These are phyloP conservation scores for Psammodynastes pulverulentus DNA, from an alignment of 2,113 vertebrate species.

Conservation along the genomic window DNA sequence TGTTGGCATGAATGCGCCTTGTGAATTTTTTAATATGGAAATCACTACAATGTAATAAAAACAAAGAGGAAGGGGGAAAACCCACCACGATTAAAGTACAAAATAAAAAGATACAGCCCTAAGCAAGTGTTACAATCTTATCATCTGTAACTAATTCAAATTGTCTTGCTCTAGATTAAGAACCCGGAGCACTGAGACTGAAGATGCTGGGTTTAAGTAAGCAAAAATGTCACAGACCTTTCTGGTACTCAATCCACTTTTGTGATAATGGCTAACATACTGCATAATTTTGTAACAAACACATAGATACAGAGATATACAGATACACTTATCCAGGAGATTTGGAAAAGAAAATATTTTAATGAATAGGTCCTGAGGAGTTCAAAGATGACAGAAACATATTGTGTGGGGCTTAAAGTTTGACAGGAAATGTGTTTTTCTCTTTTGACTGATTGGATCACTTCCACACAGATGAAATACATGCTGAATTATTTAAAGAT, in stretches of 20 bases:
- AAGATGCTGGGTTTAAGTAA: neutral
- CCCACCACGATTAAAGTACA: constrained; percentile 28
- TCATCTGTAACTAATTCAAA: constrained; percentile 31
- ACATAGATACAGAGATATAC: neutral
- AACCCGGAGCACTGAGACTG: neutral
- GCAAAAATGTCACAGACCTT: constrained; percentile 1
- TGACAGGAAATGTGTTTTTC: constrained; percentile 52
- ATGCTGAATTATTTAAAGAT: constrained; percentile 76
- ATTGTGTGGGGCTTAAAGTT: constrained; percentile 50
- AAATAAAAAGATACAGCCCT: constrained; percentile 17
- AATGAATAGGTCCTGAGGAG: constrained; percentile 49
- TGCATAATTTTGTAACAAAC: neutral
- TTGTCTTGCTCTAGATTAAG: constrained; percentile 11
- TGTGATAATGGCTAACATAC: neutral
- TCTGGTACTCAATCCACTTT: neutral
- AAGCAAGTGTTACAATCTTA: constrained; percentile 30
- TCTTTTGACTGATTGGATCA: constrained; percentile 65
- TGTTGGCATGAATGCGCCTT: constrained; percentile 22
- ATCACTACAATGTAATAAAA: constrained; percentile 41
- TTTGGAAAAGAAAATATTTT: constrained; percentile 53
- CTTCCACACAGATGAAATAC: constrained; percentile 70
- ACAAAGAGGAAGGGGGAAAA: neutral
- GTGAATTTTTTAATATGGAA: constrained; percentile 7
- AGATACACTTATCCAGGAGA: constrained; percentile 11
- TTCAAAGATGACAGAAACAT: constrained; percentile 56